Evolutionary conservation across 2,888 invertebrate species (phyloP).

Genomic region (Cheilosia urbana): DNA sequence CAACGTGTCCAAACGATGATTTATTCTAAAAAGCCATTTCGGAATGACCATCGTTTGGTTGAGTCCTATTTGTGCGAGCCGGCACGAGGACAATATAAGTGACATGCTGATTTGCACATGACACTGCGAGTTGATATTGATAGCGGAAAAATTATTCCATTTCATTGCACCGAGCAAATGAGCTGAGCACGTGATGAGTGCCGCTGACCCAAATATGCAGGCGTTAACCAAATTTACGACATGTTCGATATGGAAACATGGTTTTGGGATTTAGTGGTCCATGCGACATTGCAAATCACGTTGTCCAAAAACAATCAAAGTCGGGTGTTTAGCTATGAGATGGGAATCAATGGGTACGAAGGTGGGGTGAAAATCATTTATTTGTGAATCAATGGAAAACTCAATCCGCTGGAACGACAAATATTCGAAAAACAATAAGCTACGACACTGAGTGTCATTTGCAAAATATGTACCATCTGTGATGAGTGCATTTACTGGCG

Average conservation of each 20-base stretch:
- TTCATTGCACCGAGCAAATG: slow-evolving; percentile 21
- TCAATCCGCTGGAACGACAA: too few relatives aligned
- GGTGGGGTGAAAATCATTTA: too few relatives aligned
- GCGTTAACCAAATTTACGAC: slow-evolving; percentile 8
- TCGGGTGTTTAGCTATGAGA: slow-evolving; percentile 2
- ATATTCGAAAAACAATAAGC: too few relatives aligned
- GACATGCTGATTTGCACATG: slow-evolving; percentile 61
- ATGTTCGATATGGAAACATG: slow-evolving; percentile 20
- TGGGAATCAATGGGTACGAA: too few relatives aligned
- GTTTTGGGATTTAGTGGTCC: slow-evolving; percentile 46
- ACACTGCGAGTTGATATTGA: slow-evolving; percentile 54
- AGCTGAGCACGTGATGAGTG: slow-evolving; percentile 11
- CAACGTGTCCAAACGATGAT: too few relatives aligned
- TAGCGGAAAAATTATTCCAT: slow-evolving; percentile 34
- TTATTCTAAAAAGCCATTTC: too few relatives aligned
- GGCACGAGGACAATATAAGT: slow-evolving; percentile 14
- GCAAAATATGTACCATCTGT: too few relatives aligned
- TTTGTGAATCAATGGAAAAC: too few relatives aligned
- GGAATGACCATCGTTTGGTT: too few relatives aligned
- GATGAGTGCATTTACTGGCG: too few relatives aligned
- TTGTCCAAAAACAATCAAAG: slow-evolving; percentile 33
- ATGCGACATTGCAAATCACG: slow-evolving; percentile 51
- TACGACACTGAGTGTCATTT: too few relatives aligned
- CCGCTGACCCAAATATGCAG: not conserved
- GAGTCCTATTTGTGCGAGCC: not conserved